Evolutionary conservation across 2,113 vertebrate genomes (phyloP).

Genomic region (Saccopteryx leptura): DNA sequence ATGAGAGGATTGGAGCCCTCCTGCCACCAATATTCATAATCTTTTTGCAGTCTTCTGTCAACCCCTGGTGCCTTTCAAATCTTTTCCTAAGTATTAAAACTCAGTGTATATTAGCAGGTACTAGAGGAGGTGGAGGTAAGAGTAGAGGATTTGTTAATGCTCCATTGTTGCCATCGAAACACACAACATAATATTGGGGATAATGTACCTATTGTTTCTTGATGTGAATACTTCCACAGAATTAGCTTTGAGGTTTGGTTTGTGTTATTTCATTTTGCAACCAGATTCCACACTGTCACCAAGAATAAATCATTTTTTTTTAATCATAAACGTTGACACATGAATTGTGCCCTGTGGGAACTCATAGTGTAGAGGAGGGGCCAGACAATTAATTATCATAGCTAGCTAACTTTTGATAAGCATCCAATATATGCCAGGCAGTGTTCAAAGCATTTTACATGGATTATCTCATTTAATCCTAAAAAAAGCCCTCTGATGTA

Average conservation of each 20-base stretch:
- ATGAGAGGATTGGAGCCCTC: background rate
- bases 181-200: background rate
- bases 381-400: conserved; percentile 47
- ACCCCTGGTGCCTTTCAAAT: background rate
- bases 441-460: background rate
- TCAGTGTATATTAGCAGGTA: background rate
- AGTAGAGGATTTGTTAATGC: background rate
- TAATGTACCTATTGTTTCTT: background rate
- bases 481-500: background rate
- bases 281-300: conserved; percentile 11
- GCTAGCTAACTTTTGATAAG: conserved; percentile 39
- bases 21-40: background rate
- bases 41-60: background rate
- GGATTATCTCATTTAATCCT: conserved; percentile 24
- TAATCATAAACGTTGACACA: conserved; percentile 16
- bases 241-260: background rate
- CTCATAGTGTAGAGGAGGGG: background rate
- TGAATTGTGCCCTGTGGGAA: conserved; percentile 21
- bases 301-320: conserved; percentile 46
- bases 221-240: background rate
- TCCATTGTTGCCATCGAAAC: background rate
- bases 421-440: background rate
- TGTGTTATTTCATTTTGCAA: conserved; percentile 48
- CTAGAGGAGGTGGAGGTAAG: background rate
- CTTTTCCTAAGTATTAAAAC: conserved; percentile 40